These are phyloP conservation scores for Euspilapteryx auroguttella DNA, from an alignment of 2,888 invertebrate species.

Conservation along the genomic window DNA sequence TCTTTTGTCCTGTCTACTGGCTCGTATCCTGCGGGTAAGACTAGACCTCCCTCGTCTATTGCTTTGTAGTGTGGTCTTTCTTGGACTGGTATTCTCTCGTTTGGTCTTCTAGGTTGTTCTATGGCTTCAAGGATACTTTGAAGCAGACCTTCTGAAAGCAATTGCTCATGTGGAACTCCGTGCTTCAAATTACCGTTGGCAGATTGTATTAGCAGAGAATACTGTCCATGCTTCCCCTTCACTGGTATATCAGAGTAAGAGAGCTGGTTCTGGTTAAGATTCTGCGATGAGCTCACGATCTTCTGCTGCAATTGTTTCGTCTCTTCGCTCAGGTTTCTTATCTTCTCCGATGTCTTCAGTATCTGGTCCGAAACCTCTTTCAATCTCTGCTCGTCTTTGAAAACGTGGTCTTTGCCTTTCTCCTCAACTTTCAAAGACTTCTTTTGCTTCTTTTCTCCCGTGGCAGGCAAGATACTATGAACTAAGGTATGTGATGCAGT, in stretches of 20 bases:
- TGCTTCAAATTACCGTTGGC: slow-evolving; percentile 55
- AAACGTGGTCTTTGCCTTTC: slow-evolving; percentile 17
- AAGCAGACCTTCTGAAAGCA: slow-evolving; percentile 75
- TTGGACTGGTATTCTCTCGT: slow-evolving; percentile 1
- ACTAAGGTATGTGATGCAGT: slow-evolving; percentile 32
- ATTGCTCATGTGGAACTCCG: slow-evolving; percentile 69
- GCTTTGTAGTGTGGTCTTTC: slow-evolving; percentile 13
- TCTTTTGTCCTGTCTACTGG: slow-evolving; percentile 31
- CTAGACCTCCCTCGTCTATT: slow-evolving; percentile 23
- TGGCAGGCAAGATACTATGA: slow-evolving; percentile 22
- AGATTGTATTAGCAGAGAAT: slow-evolving; percentile 76
- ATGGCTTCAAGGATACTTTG: slow-evolving; percentile 83
- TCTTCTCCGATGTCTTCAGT: slow-evolving; percentile 38
- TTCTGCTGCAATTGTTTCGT: slow-evolving; percentile 40
- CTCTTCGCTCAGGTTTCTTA: slow-evolving; percentile 35
- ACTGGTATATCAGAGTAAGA: slow-evolving; percentile 33
- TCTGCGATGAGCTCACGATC: slow-evolving; percentile 26
- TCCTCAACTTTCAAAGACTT: slow-evolving; percentile 27
- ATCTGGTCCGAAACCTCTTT: slow-evolving; percentile 38
- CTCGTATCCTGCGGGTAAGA: slow-evolving; percentile 43
- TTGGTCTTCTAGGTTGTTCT: slow-evolving; percentile 64
- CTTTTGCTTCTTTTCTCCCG: slow-evolving; percentile 21
- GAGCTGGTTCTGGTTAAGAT: slow-evolving; percentile 17
- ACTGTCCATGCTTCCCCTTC: slow-evolving; percentile 64
- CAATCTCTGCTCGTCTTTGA: slow-evolving; percentile 23